These are phyloP conservation scores for Acanthoscelides obtectus DNA, from an alignment of 2,888 invertebrate species.

Conservation along the genomic window DNA sequence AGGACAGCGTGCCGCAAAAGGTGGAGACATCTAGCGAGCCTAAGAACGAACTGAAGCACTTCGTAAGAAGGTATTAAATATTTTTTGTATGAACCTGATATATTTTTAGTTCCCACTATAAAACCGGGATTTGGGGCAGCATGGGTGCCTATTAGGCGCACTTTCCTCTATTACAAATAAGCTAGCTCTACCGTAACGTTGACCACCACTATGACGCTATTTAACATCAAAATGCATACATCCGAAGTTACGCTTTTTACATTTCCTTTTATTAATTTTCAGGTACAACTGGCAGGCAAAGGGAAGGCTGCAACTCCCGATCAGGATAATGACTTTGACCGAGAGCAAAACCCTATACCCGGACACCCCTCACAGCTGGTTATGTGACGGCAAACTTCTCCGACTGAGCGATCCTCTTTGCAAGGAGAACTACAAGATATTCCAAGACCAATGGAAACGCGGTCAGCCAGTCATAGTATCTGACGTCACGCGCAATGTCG, in stretches of 20 bases:
- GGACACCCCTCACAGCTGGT: conserved; percentile 88
- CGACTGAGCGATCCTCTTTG: conserved; percentile 76
- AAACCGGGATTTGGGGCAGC: no score
- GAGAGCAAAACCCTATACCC: conserved; percentile 78
- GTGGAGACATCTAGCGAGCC: conserved; percentile 46
- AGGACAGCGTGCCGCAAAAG: conserved; percentile 36
- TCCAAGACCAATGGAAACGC: conserved; percentile 90
- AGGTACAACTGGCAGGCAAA: conserved; percentile 52
- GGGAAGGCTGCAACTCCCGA: conserved; percentile 60
- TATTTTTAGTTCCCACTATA: no score
- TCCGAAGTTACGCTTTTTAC: background rate
- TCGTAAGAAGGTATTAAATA: conserved; percentile 55
- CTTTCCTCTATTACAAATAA: no score
- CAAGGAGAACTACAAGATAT: conserved; percentile 73
- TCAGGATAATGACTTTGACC: conserved; percentile 78
- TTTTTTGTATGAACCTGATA: no score
- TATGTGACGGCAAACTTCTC: conserved; percentile 86
- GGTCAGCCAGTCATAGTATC: conserved; percentile 93
- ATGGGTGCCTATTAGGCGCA: no score
- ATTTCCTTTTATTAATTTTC: background rate
- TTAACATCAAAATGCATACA: no score
- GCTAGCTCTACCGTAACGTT: no score
- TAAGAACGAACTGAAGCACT: conserved; percentile 60
- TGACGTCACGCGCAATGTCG: conserved; percentile 73
- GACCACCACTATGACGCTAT: no score